Conservation (phyloP, 92 coral and sea anemone species). For the Palythoa heliodiscus region DNA sequence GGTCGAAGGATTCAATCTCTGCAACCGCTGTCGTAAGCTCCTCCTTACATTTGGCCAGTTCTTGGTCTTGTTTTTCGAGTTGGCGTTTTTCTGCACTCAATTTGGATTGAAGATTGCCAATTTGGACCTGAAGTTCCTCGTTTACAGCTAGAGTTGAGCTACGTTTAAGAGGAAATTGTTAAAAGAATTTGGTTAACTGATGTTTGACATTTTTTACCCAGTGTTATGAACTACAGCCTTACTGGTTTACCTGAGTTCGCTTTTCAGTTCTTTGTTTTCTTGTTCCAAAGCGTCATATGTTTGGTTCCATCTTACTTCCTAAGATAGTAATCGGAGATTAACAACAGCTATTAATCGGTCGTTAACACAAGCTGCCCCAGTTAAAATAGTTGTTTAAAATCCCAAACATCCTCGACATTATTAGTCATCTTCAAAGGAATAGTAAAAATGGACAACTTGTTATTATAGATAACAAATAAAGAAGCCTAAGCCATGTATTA, state of each 20-base stretch:
- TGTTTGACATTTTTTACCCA: neutral
- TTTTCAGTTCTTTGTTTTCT: slow-evolving; percentile 61
- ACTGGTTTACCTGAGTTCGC: slow-evolving; percentile 57
- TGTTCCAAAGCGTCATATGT: slow-evolving; percentile 55
- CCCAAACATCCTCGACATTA: too few relatives aligned
- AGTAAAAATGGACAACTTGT: too few relatives aligned
- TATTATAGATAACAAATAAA: too few relatives aligned
- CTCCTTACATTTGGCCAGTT: slow-evolving; percentile 13
- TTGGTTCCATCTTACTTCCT: slow-evolving; percentile 39
- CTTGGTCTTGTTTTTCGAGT: slow-evolving; percentile 37
- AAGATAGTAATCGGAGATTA: neutral
- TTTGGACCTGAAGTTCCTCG: slow-evolving; percentile 38
- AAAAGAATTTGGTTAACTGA: neutral
- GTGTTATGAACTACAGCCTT: neutral
- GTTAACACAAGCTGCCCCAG: too few relatives aligned
- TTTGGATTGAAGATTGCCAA: slow-evolving; percentile 30
- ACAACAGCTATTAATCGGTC: too few relatives aligned
- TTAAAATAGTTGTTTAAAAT: too few relatives aligned
- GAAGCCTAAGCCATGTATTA: too few relatives aligned
- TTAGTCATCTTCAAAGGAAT: too few relatives aligned
- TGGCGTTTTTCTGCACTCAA: slow-evolving; percentile 18
- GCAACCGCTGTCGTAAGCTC: slow-evolving; percentile 15
- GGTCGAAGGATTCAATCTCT: neutral
- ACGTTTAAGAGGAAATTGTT: neutral
- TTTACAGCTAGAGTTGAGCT: slow-evolving; percentile 32